Percentiles rank a stretch among this genome's conserved stretches.
phyloP scores from a whole-genome alignment of 2,888 invertebrate genomes.

The Chymomyza procnemis region DNA sequence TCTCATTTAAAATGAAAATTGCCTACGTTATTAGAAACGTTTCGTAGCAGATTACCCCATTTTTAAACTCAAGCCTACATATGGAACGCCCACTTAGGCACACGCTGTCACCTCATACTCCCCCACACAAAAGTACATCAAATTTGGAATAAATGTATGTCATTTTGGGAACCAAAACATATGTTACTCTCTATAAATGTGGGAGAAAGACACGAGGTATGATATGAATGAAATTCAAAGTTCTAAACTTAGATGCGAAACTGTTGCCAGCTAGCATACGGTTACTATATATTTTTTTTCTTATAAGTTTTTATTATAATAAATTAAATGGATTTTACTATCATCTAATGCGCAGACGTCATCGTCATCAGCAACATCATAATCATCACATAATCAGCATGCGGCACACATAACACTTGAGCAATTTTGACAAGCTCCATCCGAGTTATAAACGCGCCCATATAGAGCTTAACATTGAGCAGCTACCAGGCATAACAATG shows the following conservation, averaged over 20 bases:
- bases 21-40: neutral
- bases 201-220: neutral
- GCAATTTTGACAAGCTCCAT: neutral
- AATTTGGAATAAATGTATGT: neutral
- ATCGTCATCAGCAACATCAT: neutral
- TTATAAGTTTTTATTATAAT: neutral
- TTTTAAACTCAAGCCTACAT: neutral
- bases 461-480: conserved; percentile 10
- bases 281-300: neutral
- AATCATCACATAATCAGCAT: conserved; percentile 36
- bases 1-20: conserved; percentile 48
- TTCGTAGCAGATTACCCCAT: neutral
- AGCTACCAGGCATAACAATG: neutral
- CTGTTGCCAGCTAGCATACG: neutral
- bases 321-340: conserved; percentile 49
- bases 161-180: conserved; percentile 36
- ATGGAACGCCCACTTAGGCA: neutral
- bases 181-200: conserved; percentile 13
- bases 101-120: neutral
- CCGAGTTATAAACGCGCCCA: conserved; percentile 14
- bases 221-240: conserved; percentile 4
- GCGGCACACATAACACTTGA: conserved; percentile 36
- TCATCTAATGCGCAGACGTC: conserved; percentile 18
- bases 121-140: neutral
- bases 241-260: conserved; percentile 2